Evolutionary conservation across 2,888 invertebrate species (phyloP).

Genomic region (Rhaphigaster nebulosa): DNA sequence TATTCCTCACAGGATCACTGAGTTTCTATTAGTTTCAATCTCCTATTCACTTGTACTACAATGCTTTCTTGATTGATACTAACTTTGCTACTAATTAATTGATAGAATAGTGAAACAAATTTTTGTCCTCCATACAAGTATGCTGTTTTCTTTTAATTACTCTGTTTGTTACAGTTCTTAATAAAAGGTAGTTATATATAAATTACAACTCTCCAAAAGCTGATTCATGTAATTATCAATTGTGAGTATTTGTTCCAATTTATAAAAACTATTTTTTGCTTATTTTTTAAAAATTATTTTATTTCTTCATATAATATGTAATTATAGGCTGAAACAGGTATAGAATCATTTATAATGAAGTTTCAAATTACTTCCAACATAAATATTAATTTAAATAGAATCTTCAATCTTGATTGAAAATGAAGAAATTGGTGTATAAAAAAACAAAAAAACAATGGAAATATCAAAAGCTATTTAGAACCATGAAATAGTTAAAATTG

Average conservation of each 20-base stretch:
- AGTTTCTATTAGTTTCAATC: neutral
- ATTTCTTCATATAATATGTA: neutral
- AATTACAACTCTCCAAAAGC: neutral
- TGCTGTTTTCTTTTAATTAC: neutral
- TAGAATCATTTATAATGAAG: neutral
- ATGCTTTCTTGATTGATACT: neutral
- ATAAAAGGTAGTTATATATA: neutral
- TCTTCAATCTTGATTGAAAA: neutral
- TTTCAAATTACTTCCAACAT: neutral
- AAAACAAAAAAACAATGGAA: neutral
- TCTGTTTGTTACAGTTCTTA: neutral
- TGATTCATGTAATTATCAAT: slow-evolving; percentile 3
- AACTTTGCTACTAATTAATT: neutral
- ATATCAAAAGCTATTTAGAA: neutral
- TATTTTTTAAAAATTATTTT: neutral
- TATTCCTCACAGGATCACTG: neutral
- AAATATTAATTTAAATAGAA: neutral
- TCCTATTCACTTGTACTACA: neutral
- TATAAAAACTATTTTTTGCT: neutral
- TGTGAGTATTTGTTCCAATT: neutral
- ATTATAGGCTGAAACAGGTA: neutral
- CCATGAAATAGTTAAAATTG: neutral
- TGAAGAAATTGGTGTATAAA: neutral
- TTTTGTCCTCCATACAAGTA: neutral
- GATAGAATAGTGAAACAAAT: neutral